Evolutionary conservation across 1,140 invertebrate species (phyloP).

Genomic region (Argopecten irradians): DNA sequence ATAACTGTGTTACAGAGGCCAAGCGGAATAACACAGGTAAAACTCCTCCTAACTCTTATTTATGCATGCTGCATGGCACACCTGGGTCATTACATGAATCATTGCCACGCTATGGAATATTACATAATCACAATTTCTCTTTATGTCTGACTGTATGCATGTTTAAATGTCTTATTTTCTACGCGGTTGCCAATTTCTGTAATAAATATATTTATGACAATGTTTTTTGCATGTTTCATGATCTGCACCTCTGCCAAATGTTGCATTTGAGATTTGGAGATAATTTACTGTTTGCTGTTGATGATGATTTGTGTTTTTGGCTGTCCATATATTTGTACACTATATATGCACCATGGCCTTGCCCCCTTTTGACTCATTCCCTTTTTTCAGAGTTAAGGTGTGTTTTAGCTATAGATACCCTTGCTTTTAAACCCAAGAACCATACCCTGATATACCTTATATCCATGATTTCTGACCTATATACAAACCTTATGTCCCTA

Average conservation of each 20-base stretch:
- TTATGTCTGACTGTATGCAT: neutral
- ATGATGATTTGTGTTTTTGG: neutral
- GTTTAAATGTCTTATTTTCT: neutral
- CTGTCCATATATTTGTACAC: neutral
- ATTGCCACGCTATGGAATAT: neutral
- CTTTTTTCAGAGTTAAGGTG: too few relatives aligned
- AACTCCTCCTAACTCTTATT: neutral
- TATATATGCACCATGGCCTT: too few relatives aligned
- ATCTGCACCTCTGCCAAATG: neutral
- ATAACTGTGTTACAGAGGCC: neutral
- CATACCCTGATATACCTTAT: too few relatives aligned
- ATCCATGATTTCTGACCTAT: too few relatives aligned
- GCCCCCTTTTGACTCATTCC: too few relatives aligned
- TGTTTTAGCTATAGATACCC: too few relatives aligned
- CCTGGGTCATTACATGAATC: neutral
- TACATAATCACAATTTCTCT: neutral
- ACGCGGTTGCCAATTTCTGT: neutral
- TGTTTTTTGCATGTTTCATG: neutral
- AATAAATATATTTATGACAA: neutral
- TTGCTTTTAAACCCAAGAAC: too few relatives aligned
- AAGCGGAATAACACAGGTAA: neutral
- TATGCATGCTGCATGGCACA: neutral
- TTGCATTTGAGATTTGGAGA: neutral
- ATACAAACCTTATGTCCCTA: too few relatives aligned
- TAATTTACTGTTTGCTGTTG: neutral